Evolutionary conservation across 2,113 vertebrate genomes (phyloP).

Genomic region (Heterotilapia buettikoferi): DNA sequence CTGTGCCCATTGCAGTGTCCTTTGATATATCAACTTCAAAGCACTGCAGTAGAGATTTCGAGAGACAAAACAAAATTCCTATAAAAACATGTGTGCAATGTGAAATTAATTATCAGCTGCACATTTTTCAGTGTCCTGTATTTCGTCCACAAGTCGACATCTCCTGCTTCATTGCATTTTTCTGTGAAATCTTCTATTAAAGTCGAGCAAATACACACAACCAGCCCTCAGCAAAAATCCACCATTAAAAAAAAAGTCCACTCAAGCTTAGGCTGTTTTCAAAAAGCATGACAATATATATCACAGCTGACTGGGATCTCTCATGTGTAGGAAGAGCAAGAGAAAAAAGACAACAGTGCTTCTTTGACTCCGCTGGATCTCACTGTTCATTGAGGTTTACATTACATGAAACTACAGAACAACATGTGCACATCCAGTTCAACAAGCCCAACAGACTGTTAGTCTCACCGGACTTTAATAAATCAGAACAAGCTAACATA

Average conservation of each 20-base stretch:
- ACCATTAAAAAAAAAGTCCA: neutral
- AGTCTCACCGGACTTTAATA: neutral
- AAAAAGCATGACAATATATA: slow-evolving; percentile 27
- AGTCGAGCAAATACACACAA: neutral
- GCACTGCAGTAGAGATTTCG: neutral
- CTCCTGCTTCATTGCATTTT: neutral
- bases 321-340: slow-evolving; percentile 48
- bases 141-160: neutral
- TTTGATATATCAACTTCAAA: neutral
- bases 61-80: neutral
- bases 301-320: slow-evolving; percentile 47
- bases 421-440: slow-evolving; percentile 24
- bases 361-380: slow-evolving; percentile 36
- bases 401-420: slow-evolving; percentile 22
- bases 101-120: neutral
- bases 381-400: slow-evolving; percentile 41
- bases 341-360: neutral
- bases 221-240: slow-evolving; percentile 12
- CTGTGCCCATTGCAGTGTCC: neutral
- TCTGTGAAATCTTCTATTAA: neutral
- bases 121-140: neutral
- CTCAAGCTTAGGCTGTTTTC: slow-evolving; percentile 11
- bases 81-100: neutral
- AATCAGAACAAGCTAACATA: neutral
- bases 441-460: slow-evolving; percentile 8